Base-by-base conservation (phyloP, 2,113 vertebrate genomes). In the Gallinago undulata region DNA sequence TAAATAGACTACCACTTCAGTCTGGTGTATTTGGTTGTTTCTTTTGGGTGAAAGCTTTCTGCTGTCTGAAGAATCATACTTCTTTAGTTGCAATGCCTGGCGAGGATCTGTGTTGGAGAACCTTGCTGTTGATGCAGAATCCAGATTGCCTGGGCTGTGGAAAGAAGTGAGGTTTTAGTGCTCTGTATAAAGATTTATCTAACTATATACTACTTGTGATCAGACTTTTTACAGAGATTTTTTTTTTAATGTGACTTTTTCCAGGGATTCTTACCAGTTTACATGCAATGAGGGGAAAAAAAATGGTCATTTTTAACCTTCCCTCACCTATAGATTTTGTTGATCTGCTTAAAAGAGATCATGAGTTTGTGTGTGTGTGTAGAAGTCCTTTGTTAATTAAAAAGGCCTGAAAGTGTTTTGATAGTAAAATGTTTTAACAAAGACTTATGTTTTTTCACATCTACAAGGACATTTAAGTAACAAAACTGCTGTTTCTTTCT, bases 401-500 rank as follows among this genome's bases (percentile, higher is more conserved):
- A 67, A 86, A 57, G 27, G 2, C 21, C 45, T 47, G 41, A 62
- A 55, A 63, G 56, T 67, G 9, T 48, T 89, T 82, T 91, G 53
- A 5, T 55, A 57, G 10, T 88, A 48, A 60, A 90, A 33, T 60
- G 0, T 50, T 92, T 79, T 68, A 82, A 64, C 19, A 55, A 37
- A 82, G 35, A 51, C 12, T 81, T 76, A 13, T 47, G 15, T 0
- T 28, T 88, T 80, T 93, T 84, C 45, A 70, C 21, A 12, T 69
- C 21, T 43, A 30, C 27, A 75, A 84, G 57, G 69, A 55, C 63
- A 30, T 72, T 89, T 63, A 93, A 89, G 24, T 94, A 85, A 92
- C 50, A 80, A 73, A 90, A 30, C 56, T 48, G 5, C 51, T 76
- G 9, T 59, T 95, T 91, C 84, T 91, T 96, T 96, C 35, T 94